Conservation (phyloP, 2,888 invertebrate species). For the Cryptocheilus praepositus region DNA sequence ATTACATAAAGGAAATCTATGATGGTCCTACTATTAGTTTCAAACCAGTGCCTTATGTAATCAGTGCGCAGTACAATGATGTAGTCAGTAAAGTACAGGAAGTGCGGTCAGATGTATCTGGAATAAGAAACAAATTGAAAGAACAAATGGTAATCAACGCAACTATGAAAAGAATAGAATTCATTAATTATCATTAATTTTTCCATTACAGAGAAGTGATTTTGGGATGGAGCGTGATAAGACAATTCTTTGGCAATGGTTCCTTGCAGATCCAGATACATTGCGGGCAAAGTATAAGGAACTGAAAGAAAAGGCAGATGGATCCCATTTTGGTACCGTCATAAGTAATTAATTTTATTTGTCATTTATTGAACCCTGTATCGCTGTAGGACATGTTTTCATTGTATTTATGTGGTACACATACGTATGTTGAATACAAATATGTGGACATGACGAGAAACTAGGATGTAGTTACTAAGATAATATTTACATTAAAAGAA, state of each 20-base stretch:
- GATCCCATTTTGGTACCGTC: conserved; percentile 34
- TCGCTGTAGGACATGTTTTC: too few species aligned
- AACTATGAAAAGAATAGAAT: conserved; percentile 11
- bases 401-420: too few species aligned
- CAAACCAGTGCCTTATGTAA: conserved; percentile 51
- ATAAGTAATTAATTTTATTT: conserved; percentile 9
- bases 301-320: conserved; percentile 21
- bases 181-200: conserved; percentile 10
- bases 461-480: not conserved
- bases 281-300: conserved; percentile 31
- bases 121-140: conserved; percentile 63
- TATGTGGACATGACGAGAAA: too few species aligned
- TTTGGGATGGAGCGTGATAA: conserved; percentile 59
- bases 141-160: conserved; percentile 57
- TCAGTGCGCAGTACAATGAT: conserved; percentile 52
- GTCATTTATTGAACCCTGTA: too few species aligned
- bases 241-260: conserved; percentile 68
- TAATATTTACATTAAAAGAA: not conserved
- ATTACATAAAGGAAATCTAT: conserved; percentile 56
- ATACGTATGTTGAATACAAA: too few species aligned
- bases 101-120: conserved; percentile 53
- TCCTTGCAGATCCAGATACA: conserved; percentile 60
- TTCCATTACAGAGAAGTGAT: conserved; percentile 59
- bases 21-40: conserved; percentile 60
- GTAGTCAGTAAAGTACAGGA: conserved; percentile 47